These are phyloP conservation scores for Argyrosomus regius DNA, from an alignment of 2,797 vertebrate genomes.

Conservation along the genomic window DNA sequence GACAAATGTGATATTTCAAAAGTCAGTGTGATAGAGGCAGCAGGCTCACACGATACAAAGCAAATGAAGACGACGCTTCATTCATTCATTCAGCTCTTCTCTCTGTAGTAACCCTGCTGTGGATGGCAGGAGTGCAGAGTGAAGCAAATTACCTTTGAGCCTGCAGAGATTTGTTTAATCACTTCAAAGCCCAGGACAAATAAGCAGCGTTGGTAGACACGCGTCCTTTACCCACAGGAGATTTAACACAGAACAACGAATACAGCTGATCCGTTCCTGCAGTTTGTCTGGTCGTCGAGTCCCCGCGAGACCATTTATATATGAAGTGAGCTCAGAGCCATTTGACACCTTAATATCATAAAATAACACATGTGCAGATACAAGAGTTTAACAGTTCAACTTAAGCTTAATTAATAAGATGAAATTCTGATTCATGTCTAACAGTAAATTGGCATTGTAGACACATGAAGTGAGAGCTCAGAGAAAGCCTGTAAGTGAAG, in stretches of 20 bases:
- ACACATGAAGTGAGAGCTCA: no score
- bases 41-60: conserved; percentile 2
- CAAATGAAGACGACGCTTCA: conserved; percentile 12
- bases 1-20: conserved; percentile 31
- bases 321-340: background rate
- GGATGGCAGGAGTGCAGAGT: background rate
- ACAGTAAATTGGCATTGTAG: no score
- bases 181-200: conserved; percentile 54
- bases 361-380: background rate
- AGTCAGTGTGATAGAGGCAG: conserved; percentile 6
- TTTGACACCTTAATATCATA: background rate
- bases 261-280: conserved; percentile 11
- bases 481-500: no score
- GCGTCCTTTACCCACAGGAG: background rate
- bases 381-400: background rate
- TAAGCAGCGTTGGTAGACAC: conserved; percentile 17
- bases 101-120: conserved; percentile 7
- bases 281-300: background rate
- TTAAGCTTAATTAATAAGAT: background rate
- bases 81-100: conserved; percentile 26
- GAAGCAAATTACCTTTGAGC: conserved; percentile 52
- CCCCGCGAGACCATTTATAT: background rate
- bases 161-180: conserved; percentile 48
- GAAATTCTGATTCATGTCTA: no score
- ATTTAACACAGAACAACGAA: conserved; percentile 26